These are phyloP conservation scores for Salvelinus alpinus DNA, from an alignment of 2,113 vertebrate species.

Conservation along the genomic window DNA sequence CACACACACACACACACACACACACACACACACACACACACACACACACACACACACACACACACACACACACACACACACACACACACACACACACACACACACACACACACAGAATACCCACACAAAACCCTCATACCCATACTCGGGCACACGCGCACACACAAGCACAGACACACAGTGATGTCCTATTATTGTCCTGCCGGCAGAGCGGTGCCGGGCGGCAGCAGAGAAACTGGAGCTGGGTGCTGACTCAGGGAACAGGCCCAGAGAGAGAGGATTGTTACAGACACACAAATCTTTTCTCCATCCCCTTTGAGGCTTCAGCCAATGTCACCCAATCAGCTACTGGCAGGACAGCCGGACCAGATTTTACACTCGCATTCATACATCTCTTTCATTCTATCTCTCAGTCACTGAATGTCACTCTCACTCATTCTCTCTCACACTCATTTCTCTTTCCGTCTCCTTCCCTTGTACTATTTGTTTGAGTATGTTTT, in stretches of 20 bases:
- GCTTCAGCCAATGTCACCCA: conserved; percentile 28
- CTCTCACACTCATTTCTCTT: background rate
- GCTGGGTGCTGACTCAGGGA: conserved; percentile 74
- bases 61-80: conserved; percentile 42
- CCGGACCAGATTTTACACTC: background rate
- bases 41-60: conserved; percentile 9
- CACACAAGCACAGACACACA: conserved; percentile 24
- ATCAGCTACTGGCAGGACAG: conserved; percentile 22
- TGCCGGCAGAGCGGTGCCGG: conserved; percentile 56
- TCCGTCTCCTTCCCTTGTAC: background rate
- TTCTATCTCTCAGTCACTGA: background rate
- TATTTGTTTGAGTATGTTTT: too few relatives aligned
- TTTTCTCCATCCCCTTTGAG: conserved; percentile 34
- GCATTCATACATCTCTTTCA: background rate
- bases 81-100: background rate
- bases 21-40: background rate
- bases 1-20: background rate
- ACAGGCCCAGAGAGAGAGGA: conserved; percentile 43
- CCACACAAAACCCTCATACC: too few relatives aligned
- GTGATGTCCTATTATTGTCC: conserved; percentile 69
- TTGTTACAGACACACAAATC: conserved; percentile 30
- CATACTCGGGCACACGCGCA: background rate
- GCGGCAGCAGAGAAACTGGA: conserved; percentile 67
- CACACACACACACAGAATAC: background rate
- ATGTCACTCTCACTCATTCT: background rate